A percentile compares a stretch with the other conserved stretches of the same genome.
Conservation (phyloP, 2,888 invertebrate species). For the Hipparchia semele region DNA sequence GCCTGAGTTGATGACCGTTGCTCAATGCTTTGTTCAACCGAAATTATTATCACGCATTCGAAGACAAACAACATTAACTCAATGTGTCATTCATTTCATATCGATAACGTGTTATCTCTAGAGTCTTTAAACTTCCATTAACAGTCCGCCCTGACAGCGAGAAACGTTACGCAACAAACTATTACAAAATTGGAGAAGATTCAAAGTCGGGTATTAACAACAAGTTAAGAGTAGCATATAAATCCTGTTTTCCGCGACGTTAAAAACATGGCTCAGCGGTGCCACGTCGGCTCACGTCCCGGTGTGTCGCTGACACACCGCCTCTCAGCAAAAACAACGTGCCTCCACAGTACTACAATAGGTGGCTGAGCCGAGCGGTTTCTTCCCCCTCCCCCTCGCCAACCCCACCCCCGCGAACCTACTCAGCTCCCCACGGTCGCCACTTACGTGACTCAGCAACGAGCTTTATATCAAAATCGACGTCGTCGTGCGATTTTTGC, state of each 20-base stretch:
- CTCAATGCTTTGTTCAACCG: not conserved
- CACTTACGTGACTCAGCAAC: slow-evolving; percentile 75
- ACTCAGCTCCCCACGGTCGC: slow-evolving; percentile 48
- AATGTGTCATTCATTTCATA: slow-evolving; percentile 19
- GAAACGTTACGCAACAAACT: slow-evolving; percentile 9
- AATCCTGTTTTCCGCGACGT: slow-evolving; percentile 57
- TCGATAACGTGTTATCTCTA: slow-evolving; percentile 10
- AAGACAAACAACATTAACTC: slow-evolving; percentile 20
- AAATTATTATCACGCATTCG: not conserved
- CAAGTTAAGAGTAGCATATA: slow-evolving; percentile 53
- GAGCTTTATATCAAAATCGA: slow-evolving; percentile 75
- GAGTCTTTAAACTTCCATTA: slow-evolving; percentile 10
- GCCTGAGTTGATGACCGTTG: not conserved
- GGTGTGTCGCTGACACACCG: slow-evolving; percentile 67
- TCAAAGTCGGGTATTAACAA: slow-evolving; percentile 33
- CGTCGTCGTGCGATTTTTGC: slow-evolving; percentile 62
- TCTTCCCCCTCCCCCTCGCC: slow-evolving; percentile 46
- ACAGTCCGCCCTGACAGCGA: not conserved
- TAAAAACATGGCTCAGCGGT: slow-evolving; percentile 55
- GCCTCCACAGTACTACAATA: slow-evolving; percentile 75
- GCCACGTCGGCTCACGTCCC: slow-evolving; percentile 56
- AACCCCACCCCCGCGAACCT: slow-evolving; percentile 42
- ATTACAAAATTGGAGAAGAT: slow-evolving; percentile 7
- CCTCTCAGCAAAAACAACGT: slow-evolving; percentile 74
- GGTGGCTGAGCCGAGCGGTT: slow-evolving; percentile 72